Conservation (phyloP, 2,113 vertebrate species). For the Anoplopoma fimbria region DNA sequence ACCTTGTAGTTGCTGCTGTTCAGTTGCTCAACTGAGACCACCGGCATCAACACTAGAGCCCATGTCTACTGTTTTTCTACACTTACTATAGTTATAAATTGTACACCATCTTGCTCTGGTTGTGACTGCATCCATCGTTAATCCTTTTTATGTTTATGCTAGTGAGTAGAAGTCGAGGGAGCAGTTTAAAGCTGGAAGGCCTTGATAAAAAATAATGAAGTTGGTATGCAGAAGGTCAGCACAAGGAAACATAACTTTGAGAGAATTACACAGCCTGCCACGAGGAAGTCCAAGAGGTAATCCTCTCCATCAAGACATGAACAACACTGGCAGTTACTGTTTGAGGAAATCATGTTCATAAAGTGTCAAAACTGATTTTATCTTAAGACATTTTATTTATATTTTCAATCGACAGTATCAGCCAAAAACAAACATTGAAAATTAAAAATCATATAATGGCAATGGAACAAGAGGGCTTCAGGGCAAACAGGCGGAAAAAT, state of each 20-base stretch:
- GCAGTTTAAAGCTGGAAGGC: constrained; percentile 10
- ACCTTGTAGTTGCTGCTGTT: neutral
- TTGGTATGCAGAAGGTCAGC: constrained; percentile 28
- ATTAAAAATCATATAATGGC: constrained; percentile 60
- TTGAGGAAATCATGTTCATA: constrained; percentile 9
- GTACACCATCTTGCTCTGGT: neutral
- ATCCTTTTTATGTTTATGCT: constrained; percentile 28
- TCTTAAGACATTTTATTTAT: constrained; percentile 83
- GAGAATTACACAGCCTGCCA: constrained; percentile 3
- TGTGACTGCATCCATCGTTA: constrained; percentile 22
- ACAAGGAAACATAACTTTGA: constrained; percentile 1
- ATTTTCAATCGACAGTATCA: constrained; percentile 80
- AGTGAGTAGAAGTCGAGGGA: neutral
- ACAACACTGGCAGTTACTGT: too few relatives aligned
- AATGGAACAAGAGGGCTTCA: constrained; percentile 49
- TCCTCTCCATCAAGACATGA: neutral
- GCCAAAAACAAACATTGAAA: constrained; percentile 77
- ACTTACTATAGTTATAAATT: constrained; percentile 7
- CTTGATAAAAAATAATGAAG: constrained; percentile 31
- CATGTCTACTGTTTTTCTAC: constrained; percentile 4
- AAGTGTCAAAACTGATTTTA: constrained; percentile 44
- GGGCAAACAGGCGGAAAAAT: constrained; percentile 51
- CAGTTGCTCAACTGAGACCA: constrained; percentile 2
- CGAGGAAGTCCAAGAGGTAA: neutral
- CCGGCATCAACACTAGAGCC: neutral